Evolutionary conservation across 2,888 invertebrate species (phyloP).

Genomic region (Orthosia incerta): DNA sequence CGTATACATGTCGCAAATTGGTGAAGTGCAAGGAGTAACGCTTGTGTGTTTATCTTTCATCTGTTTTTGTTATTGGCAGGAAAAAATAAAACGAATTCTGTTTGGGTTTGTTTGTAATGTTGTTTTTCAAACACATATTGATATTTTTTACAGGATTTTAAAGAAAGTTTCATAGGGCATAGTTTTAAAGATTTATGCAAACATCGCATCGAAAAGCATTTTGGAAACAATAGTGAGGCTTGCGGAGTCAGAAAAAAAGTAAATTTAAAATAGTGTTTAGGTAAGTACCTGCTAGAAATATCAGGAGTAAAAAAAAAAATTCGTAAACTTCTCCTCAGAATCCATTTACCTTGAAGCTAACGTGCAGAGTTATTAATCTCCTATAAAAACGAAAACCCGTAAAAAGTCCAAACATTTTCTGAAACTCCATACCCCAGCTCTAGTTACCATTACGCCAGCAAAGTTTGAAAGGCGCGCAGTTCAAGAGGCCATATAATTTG

Average conservation of each 20-base stretch:
- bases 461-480: slow-evolving; percentile 42
- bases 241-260: background rate
- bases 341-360: slow-evolving; percentile 29
- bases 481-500: slow-evolving; percentile 53
- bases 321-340: slow-evolving; percentile 8
- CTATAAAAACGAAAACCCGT: slow-evolving; percentile 51
- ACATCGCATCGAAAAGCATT: background rate
- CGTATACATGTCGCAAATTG: slow-evolving; percentile 23
- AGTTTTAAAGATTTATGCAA: background rate
- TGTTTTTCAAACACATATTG: background rate
- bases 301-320: slow-evolving; percentile 31
- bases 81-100: background rate
- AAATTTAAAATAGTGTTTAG: background rate
- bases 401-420: slow-evolving; percentile 50
- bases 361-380: slow-evolving; percentile 45
- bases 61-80: background rate
- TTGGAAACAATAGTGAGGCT: background rate
- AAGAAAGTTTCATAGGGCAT: background rate
- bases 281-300: background rate
- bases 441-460: slow-evolving; percentile 46
- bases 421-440: slow-evolving; percentile 58
- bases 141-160: too few relatives aligned
- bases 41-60: background rate
- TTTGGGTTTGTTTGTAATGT: background rate
- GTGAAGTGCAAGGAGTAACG: background rate